Base-by-base conservation (phyloP, 2,888 invertebrate species). In the Boloria selene region DNA sequence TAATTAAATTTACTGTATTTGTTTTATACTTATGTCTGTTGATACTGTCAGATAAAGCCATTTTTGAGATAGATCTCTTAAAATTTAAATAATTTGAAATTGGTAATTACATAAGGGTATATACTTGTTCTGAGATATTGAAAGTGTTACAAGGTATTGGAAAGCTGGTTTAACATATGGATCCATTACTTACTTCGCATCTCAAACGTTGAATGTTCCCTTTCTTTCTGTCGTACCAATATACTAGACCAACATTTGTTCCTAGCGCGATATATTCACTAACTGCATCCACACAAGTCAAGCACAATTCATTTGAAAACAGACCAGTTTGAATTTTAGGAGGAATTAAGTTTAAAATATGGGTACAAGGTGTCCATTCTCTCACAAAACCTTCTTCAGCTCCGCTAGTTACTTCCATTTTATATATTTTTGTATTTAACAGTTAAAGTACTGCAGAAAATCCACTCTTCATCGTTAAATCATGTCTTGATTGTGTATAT, bases 261-360 rank as follows among this genome's bases (percentile, higher is more conserved):
- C 98, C 98, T 63, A 98, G 84, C 1, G 96, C 97, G 71, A 98
- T 93, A 82, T 95, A 97, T 75, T 97, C 96, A 17, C 94, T 93
- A 51, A 96, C 93, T n/a, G 94, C 96, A 88, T 97, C 97, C 50
- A 98, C 93, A 79, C 97, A 97, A 0, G 97, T 98, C 67, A 97
- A 91, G 82, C 90, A 92, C 52, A 97, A 88, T 81, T 97, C 95
- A 78, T 94, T 94, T 14, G 95, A 94, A 84, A 96, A 96, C 74
- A 97, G 85, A 4, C 97, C 96, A 77, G 92, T 95, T 82, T 96
- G 95, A 65, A 95, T 93, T 77, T 95, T 95, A 59, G 94, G 89
- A 26, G 97, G 97, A 75, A 97, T 95, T 79, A 95, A 94, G 77
- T 95, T 95, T 67, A 97, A 92, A 75, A 97, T 91, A 79, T 95